These are phyloP conservation scores for Ophonus ardosiacus DNA, from an alignment of 2,888 invertebrate genomes.

Conservation along the genomic window DNA sequence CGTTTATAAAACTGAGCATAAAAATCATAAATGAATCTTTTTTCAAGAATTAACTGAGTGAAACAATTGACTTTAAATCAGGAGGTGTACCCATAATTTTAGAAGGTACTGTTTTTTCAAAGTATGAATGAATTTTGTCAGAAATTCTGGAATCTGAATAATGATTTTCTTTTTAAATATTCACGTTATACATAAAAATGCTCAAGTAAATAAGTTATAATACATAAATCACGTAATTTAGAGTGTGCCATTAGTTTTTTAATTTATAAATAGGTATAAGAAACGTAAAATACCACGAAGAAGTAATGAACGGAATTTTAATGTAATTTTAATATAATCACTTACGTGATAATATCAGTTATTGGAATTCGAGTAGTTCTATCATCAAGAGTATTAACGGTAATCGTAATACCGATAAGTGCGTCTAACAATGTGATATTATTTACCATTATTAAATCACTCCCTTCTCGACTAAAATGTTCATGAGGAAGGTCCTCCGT, in stretches of 20 bases:
- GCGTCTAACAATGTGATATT: conserved; percentile 84
- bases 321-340: conserved; percentile 54
- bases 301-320: not conserved
- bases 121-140: no score
- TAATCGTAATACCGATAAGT: conserved; percentile 83
- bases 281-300: conserved; percentile 38
- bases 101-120: no score
- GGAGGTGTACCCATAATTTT: no score
- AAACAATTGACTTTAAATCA: no score
- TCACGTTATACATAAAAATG: not conserved
- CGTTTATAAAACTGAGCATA: no score
- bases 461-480: conserved; percentile 81
- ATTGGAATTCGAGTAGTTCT: conserved; percentile 83
- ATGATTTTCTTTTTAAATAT: not conserved
- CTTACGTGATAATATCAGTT: conserved; percentile 83
- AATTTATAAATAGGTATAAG: conserved; percentile 28
- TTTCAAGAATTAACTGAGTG: no score
- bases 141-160: no score
- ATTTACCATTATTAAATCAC: conserved; percentile 82
- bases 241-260: not conserved
- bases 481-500: conserved; percentile 85
- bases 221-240: not conserved
- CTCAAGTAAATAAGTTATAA: not conserved
- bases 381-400: conserved; percentile 84
- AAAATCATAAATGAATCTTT: no score